Base-by-base conservation (phyloP, 2,888 invertebrate genomes). In the Diadromus collaris region DNA sequence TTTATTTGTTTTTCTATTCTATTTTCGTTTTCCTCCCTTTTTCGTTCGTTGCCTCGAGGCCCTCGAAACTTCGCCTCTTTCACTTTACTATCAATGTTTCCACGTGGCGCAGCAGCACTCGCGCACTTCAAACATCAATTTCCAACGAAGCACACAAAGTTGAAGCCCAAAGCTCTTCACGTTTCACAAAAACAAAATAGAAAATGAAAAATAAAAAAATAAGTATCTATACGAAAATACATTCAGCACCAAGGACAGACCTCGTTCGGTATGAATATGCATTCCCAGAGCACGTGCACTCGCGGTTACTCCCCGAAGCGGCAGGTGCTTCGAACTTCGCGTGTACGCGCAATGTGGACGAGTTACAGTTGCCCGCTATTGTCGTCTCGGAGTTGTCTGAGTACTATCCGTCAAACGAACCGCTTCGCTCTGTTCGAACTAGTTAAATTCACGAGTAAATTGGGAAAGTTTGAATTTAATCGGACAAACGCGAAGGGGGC, bases 11-110 rank as follows among this genome's bases (percentile, higher is more conserved):
- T 48, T 64, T 44, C 19, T 41, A 67, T 63, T 68, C 51, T 67
- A 32, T 16, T 29, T 13, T 19, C 51, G 58, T 44, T 86, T 81
- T 80, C 48, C 77, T 13, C 16, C 51, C 58, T 44, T 86, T 81
- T 80, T 48, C 77, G 74, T 56, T 77, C 46, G 58, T 51, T 68
- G 34, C 61, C 63, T 6, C 46, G 16, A 24, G n/a, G 21, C 21
- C 32, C 44, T 44, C 24, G 19, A 29, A 29, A 29, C 44, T 48
- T 60, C 51, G 24, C 21, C 65, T 19, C 29, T 34, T 34, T 51
- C 65, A 51, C 65, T 7, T 51, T 21, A 21, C 32, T 65, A 3
- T 1, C 38, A 16, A 16, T 41, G 38, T 41, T 41, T 29, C 2
- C 29, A 56, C 56, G 16, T 29, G 16, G 27, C 56, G 56, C 56